These are phyloP conservation scores for Hippocampus abdominalis DNA, from an alignment of 2,113 vertebrate species.

Conservation along the genomic window DNA sequence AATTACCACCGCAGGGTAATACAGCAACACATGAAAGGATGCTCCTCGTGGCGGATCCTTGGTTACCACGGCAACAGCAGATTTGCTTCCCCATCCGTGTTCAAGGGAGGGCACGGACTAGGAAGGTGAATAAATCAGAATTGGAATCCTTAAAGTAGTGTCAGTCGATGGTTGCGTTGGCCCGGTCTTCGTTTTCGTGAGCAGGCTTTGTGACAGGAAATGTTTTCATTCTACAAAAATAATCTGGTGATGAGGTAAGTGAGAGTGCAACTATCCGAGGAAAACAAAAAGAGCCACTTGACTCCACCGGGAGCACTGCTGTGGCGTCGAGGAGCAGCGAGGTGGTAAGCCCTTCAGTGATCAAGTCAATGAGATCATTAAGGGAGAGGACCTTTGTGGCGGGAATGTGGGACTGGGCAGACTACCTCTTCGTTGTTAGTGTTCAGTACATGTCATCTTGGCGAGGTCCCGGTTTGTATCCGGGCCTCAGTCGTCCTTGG, in stretches of 20 bases:
- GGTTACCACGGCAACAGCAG: constrained; percentile 28
- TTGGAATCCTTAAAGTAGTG: neutral
- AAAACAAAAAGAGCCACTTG: constrained; percentile 22
- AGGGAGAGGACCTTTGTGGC: constrained; percentile 11
- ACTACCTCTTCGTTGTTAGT: constrained; percentile 7
- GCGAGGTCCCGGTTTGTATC: too few species aligned
- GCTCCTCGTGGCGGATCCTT: neutral
- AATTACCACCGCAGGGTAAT: constrained; percentile 28
- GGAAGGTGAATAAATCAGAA: neutral
- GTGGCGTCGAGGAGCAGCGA: constrained; percentile 18
- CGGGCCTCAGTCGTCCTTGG: constrained; percentile 59
- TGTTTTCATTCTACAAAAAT: constrained; percentile 29
- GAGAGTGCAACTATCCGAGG: constrained; percentile 3
- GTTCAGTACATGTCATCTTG: neutral
- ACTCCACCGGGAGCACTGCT: constrained; percentile 28
- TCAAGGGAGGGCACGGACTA: neutral
- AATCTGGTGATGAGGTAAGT: constrained; percentile 35
- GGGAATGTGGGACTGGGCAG: constrained; percentile 7
- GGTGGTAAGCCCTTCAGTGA: constrained; percentile 39
- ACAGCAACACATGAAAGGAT: constrained; percentile 21
- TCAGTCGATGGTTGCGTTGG: constrained; percentile 1
- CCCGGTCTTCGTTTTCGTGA: constrained; percentile 19
- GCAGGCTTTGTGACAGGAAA: constrained; percentile 23
- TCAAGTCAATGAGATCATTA: constrained; percentile 34
- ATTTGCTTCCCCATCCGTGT: neutral